phyloP scores from a whole-genome alignment of 2,888 invertebrate species.

The Tachina fera region DNA sequence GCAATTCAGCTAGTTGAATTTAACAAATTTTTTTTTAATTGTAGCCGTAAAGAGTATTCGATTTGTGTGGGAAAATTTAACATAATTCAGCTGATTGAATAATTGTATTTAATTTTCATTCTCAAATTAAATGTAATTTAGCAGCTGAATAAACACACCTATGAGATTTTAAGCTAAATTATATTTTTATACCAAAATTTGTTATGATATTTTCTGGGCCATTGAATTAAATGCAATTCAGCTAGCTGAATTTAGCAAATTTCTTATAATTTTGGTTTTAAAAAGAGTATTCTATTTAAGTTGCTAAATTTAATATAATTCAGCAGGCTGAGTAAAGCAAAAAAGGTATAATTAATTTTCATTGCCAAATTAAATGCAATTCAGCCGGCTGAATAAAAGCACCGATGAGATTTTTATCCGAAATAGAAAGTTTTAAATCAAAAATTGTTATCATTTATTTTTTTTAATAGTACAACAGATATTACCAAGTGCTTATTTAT shows the following conservation, averaged over 20 bases:
- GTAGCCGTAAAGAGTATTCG: not conserved
- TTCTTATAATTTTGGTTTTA: not conserved
- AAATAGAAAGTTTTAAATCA: not conserved
- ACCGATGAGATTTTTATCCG: not conserved
- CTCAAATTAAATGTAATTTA: not conserved
- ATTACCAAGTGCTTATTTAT: slow-evolving; percentile 37
- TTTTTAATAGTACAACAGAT: slow-evolving; percentile 27
- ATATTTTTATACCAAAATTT: too few species aligned
- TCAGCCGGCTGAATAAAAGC: slow-evolving; percentile 14
- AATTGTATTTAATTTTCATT: not conserved
- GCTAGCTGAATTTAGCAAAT: not conserved
- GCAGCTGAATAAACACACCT: not conserved
- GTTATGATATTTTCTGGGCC: too few species aligned
- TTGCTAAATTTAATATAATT: too few species aligned
- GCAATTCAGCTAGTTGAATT: not conserved
- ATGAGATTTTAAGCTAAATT: too few species aligned
- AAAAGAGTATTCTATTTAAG: too few species aligned
- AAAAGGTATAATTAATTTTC: not conserved
- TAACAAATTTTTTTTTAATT: not conserved
- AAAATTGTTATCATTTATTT: not conserved
- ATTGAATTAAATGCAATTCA: not conserved
- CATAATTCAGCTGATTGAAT: slow-evolving; percentile 3
- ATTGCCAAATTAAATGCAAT: not conserved
- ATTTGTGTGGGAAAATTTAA: too few species aligned
- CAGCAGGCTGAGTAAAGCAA: too few species aligned